Percentiles rank a stretch among this genome's conserved stretches.
These are phyloP conservation scores for Eulemur coronatus DNA, from an alignment of 2,797 vertebrate species.

Conservation along the genomic window DNA sequence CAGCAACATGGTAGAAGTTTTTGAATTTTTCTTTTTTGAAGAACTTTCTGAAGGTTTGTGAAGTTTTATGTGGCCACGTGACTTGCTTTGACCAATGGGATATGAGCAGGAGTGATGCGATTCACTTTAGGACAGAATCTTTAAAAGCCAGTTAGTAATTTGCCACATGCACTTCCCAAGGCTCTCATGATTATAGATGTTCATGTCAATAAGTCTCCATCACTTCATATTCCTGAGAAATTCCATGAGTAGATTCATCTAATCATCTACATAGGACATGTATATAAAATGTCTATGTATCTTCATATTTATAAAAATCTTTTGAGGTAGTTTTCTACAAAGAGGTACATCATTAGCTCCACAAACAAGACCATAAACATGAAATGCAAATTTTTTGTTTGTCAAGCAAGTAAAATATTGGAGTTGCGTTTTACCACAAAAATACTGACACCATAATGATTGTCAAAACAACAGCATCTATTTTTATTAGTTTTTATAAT, in stretches of 20 bases:
- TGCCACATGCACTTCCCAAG: neutral
- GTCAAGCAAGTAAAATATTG: neutral
- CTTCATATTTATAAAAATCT: neutral
- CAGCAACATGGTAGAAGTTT: neutral
- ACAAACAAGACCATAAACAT: neutral
- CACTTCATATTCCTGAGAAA: neutral
- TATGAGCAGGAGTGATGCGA: neutral
- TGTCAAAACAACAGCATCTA: neutral
- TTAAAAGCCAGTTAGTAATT: neutral
- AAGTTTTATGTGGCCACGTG: neutral
- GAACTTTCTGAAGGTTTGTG: neutral
- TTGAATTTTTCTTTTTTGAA: neutral
- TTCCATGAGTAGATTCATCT: neutral
- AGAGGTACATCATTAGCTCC: neutral
- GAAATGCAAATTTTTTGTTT: neutral
- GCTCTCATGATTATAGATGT: neutral
- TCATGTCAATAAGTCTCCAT: neutral
- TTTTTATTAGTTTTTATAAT: neutral
- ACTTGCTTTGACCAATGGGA: neutral
- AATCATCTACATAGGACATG: neutral
- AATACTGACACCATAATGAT: neutral
- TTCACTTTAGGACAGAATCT: neutral
- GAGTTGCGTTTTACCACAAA: neutral
- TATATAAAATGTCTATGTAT: neutral
- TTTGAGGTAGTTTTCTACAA: neutral